phyloP scores from a whole-genome alignment of 2,888 invertebrate species.

The Apocheima hispidaria region DNA sequence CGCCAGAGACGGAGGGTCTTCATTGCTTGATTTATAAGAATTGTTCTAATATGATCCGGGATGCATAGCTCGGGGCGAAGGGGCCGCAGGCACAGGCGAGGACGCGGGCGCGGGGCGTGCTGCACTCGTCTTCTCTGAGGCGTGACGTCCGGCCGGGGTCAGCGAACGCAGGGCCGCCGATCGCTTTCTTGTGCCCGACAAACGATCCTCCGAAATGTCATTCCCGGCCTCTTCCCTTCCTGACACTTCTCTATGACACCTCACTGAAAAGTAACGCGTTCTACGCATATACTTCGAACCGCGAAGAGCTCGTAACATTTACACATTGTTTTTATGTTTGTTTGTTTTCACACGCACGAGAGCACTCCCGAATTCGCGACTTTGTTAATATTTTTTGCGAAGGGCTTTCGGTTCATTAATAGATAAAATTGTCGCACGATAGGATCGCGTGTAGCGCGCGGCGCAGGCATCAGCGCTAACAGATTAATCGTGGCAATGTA shows the following conservation, averaged over 20 bases:
- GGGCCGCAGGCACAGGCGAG: constrained; percentile 47
- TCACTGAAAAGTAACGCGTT: background rate
- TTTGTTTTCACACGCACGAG: constrained; percentile 36
- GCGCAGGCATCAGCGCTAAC: constrained; percentile 75
- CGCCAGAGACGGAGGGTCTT: constrained; percentile 43
- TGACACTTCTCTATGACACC: constrained; percentile 23
- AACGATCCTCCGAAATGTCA: constrained; percentile 78
- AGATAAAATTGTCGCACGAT: constrained; percentile 59
- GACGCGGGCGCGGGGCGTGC: constrained; percentile 59
- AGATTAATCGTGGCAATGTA: constrained; percentile 81
- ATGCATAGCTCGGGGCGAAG: constrained; percentile 48
- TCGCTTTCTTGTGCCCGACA: constrained; percentile 77
- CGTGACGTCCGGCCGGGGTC: constrained; percentile 83
- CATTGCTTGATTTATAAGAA: constrained; percentile 57
- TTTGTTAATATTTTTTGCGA: constrained; percentile 29
- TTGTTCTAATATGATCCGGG: constrained; percentile 49
- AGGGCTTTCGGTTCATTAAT: constrained; percentile 49
- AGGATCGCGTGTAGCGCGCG: constrained; percentile 58
- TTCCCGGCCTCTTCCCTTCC: constrained; percentile 61
- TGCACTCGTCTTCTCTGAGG: constrained; percentile 79
- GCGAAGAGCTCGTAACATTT: background rate
- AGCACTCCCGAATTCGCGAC: constrained; percentile 46
- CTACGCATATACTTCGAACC: background rate
- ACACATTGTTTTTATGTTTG: background rate
- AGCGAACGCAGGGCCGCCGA: constrained; percentile 76